These are phyloP conservation scores for Eulemur mongoz DNA, from an alignment of 2,797 vertebrate species.

Conservation along the genomic window DNA sequence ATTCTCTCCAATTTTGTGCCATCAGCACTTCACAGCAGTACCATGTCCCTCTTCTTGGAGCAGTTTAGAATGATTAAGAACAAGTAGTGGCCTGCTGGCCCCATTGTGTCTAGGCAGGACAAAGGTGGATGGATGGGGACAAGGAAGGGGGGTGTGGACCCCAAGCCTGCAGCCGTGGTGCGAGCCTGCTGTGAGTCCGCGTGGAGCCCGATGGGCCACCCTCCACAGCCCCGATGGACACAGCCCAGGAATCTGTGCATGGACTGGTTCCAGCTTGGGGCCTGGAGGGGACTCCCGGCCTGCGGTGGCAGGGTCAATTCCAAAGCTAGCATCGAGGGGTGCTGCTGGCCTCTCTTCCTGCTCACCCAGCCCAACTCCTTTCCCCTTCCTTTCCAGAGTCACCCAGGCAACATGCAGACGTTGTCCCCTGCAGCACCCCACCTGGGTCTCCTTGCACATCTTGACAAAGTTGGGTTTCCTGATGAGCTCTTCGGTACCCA, in stretches of 20 bases:
- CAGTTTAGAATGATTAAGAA: constrained; percentile 78
- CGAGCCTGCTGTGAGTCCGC: neutral
- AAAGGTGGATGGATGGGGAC: constrained; percentile 6
- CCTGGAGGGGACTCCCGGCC: neutral
- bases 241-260: accelerated
- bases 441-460: neutral
- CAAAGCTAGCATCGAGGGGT: neutral
- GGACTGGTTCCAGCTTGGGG: neutral
- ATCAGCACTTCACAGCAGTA: constrained; percentile 80
- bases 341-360: neutral
- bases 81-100: constrained; percentile 69
- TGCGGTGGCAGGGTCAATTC: neutral
- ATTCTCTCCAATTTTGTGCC: constrained; percentile 76
- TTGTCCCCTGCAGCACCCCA: neutral
- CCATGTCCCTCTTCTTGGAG: constrained; percentile 73
- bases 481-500: neutral
- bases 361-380: no score
- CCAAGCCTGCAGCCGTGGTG: neutral
- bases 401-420: neutral
- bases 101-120: constrained; percentile 54
- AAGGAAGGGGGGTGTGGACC: neutral
- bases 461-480: neutral
- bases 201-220: accelerated
- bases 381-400: neutral
- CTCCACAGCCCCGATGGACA: neutral